A percentile compares a stretch with the other conserved stretches of the same genome.
phyloP scores from a whole-genome alignment of 2,797 vertebrate genomes.

The Ptychobarbus kaznakovi region DNA sequence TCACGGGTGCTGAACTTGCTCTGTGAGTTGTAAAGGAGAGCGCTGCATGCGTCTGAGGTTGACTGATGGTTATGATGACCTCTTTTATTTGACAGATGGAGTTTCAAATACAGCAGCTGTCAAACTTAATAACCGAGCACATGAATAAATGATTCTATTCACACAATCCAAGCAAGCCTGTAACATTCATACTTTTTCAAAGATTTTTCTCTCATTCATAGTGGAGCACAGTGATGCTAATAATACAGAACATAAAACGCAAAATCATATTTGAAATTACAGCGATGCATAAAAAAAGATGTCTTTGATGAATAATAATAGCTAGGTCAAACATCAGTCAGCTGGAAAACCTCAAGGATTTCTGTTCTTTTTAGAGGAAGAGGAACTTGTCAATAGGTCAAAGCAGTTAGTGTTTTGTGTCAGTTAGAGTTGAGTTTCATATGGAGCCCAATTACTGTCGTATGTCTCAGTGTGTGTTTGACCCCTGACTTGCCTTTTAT shows the following conservation, averaged over 20 bases:
- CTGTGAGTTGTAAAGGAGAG: conserved; percentile 2
- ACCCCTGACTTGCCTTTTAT: conserved; percentile 28
- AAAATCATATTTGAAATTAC: conserved; percentile 27
- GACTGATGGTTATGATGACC: conserved; percentile 50
- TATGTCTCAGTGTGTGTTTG: conserved; percentile 37
- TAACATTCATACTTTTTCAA: conserved; percentile 36
- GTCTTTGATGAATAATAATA: not conserved
- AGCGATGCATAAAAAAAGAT: not conserved
- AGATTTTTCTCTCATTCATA: conserved; percentile 13
- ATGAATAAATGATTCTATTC: conserved; percentile 38
- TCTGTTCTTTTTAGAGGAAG: conserved; percentile 47
- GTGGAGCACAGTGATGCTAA: conserved; percentile 15
- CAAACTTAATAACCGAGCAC: conserved; percentile 47
- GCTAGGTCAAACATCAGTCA: conserved; percentile 8
- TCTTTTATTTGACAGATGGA: conserved; percentile 53
- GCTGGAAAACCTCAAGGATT: conserved; percentile 40
- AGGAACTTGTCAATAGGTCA: conserved; percentile 57
- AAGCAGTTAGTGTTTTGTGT: conserved; percentile 29
- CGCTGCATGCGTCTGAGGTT: conserved; percentile 21
- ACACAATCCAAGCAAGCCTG: conserved; percentile 25
- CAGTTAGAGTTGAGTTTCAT: conserved; percentile 34
- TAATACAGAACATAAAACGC: conserved; percentile 32
- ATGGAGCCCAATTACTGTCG: conserved; percentile 39
- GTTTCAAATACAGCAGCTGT: conserved; percentile 53
- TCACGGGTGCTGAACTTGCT: conserved; percentile 10